Evolutionary conservation across 2,113 vertebrate genomes (phyloP).

Genomic region (Heterocephalus glaber): DNA sequence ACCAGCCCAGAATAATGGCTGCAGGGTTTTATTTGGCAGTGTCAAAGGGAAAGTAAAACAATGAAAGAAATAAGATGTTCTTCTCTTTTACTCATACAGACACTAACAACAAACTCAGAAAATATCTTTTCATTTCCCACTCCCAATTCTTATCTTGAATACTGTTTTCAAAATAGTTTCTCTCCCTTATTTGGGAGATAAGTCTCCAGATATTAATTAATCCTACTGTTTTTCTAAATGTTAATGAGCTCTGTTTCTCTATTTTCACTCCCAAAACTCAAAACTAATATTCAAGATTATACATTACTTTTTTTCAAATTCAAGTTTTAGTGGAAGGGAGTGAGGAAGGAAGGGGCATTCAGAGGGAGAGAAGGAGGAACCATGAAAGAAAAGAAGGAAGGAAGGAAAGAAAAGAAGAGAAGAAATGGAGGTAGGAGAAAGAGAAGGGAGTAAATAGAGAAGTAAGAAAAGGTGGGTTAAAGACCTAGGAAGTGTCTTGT

Average conservation of each 20-base stretch:
- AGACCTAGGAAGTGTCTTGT: not conserved
- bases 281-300: not conserved
- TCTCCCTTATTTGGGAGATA: not conserved
- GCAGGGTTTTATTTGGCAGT: not conserved
- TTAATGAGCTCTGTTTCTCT: not conserved
- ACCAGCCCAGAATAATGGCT: not conserved
- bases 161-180: not conserved
- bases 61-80: not conserved
- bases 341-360: not conserved
- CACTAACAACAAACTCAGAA: not conserved
- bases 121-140: not conserved
- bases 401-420: not conserved
- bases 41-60: not conserved
- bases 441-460: not conserved
- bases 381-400: not conserved
- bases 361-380: not conserved
- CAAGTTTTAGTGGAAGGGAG: not conserved
- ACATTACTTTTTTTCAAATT: not conserved
- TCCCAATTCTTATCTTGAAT: not conserved
- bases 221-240: not conserved
- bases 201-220: not conserved
- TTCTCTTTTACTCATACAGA: not conserved
- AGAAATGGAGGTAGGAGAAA: not conserved
- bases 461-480: not conserved
- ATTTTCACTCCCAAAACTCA: not conserved